Conservation (phyloP, 2,888 invertebrate genomes). For the Scaptomyza flava region DNA sequence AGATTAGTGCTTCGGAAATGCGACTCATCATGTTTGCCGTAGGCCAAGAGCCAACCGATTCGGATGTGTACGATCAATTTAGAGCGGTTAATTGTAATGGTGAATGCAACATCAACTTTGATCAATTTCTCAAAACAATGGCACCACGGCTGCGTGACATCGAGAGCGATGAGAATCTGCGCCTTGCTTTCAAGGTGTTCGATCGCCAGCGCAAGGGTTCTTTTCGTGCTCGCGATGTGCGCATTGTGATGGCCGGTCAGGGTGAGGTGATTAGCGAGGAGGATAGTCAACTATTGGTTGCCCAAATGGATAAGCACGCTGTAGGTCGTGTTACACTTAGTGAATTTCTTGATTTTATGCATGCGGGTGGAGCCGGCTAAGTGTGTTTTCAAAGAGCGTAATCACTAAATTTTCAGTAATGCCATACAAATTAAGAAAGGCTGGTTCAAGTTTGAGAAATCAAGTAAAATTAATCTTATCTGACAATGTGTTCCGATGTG, state of each 20-base stretch:
- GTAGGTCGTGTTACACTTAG: slow-evolving; percentile 92
- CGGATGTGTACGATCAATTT: slow-evolving; percentile 99
- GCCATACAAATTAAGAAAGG: neutral
- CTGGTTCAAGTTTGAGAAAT: no score
- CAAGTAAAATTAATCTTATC: no score
- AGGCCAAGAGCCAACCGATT: slow-evolving; percentile 99
- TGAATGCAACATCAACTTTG: slow-evolving; percentile 96
- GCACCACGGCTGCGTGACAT: slow-evolving; percentile 99
- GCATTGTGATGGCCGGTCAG: slow-evolving; percentile 99
- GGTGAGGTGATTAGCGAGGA: slow-evolving; percentile 98
- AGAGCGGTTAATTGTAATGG: slow-evolving; percentile 93
- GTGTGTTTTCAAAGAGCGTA: no score
- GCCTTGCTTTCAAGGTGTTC: slow-evolving; percentile 86
- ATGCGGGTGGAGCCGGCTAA: neutral
- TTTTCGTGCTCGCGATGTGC: slow-evolving; percentile 97
- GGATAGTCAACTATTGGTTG: slow-evolving; percentile 98
- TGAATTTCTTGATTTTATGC: slow-evolving; percentile 88
- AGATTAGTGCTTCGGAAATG: slow-evolving; percentile 98
- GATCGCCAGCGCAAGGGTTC: slow-evolving; percentile 99
- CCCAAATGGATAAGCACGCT: slow-evolving; percentile 97
- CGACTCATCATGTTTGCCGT: slow-evolving; percentile 98
- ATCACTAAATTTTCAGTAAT: neutral
- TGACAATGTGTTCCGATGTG: no score
- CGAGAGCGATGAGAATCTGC: slow-evolving; percentile 98
- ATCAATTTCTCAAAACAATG: slow-evolving; percentile 99